Percentiles rank a stretch among this genome's conserved stretches.
Conservation (phyloP, 2,797 vertebrate species). For the Hypotaenidia okinawae region DNA sequence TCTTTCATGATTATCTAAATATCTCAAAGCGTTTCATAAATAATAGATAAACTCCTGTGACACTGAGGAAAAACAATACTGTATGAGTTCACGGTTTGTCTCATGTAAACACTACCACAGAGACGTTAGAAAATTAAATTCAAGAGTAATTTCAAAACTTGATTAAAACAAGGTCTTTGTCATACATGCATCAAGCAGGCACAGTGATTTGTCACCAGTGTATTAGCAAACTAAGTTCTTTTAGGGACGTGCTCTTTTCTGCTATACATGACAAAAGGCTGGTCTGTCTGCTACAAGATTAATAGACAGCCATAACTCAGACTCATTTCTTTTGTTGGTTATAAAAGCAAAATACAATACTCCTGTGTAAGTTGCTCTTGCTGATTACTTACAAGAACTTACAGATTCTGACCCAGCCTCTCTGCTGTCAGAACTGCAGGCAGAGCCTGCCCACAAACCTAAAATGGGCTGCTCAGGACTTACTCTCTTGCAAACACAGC, state of each 20-base stretch:
- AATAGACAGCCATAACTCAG: not conserved
- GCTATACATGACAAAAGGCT: not conserved
- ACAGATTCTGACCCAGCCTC: not conserved
- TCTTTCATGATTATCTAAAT: not conserved
- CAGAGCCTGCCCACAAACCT: not conserved
- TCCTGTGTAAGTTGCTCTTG: not conserved
- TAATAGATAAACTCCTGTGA: not conserved
- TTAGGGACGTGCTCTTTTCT: not conserved
- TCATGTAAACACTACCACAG: not conserved
- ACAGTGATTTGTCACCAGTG: not conserved
- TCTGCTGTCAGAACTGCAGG: not conserved
- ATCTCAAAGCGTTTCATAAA: not conserved
- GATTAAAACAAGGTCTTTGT: not conserved
- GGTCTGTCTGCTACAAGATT: not conserved
- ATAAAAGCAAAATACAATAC: not conserved
- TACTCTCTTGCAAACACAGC: not conserved
- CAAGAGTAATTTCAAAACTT: not conserved
- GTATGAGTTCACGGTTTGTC: not conserved
- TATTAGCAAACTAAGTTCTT: not conserved
- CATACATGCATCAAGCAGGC: not conserved
- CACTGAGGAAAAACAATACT: not conserved
- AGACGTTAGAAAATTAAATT: slow-evolving; percentile 1
- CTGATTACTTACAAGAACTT: not conserved
- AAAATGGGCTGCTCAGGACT: not conserved
- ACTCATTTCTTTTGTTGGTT: not conserved